Evolutionary conservation across 1,140 invertebrate species (phyloP), one percentile per base, ranked within the genome.

Genomic region (Streblospio benedicti): DNA sequence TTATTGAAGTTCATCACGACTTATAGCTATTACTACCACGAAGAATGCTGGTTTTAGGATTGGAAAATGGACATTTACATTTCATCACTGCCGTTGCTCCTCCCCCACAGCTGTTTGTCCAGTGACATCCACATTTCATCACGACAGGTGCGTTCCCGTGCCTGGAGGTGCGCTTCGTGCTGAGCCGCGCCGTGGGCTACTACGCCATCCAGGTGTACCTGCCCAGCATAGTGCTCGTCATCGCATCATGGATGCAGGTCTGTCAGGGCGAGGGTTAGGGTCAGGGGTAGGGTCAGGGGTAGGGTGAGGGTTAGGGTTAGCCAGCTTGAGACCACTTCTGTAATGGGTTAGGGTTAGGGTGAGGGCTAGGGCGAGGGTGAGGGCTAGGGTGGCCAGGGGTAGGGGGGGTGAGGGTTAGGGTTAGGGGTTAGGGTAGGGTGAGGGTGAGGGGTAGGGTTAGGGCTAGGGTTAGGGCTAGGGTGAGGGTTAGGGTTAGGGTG

Each of bases 181-280:
- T 94, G 2, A 87, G 89, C 67, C 80, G 91, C 89, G 57, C 49
- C 32, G 51, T 59, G 16, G 57, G 57, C 47, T 93, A 92, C 72
- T 93, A 93, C 75, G 81, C 93, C 1, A 89, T 90, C 63, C 87
- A 89, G 78, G 88, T 91, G 5, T 93, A 93, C 75, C 84, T 92
- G 32, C 91, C 91, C 0, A 93, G 91, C 71, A 90, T 91, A 45
- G 81, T 94, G 45, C 90, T 94, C 61, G 91, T 94, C 0, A 88
- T 94, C 0, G 78, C 94, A 0, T 92, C 89, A 0, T 95, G 91
- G 90, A 91, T 95, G n/a, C n/a, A n/a, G n/a, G n/a, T n/a, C n/a
- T n/a, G 31, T 57, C 18, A 33, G 27, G 49, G 50, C 25, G 30
- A 57, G 16, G 31, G 50, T 57, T 43, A 2, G 28, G 28, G 1